Evolutionary conservation across 2,888 invertebrate species (phyloP), one percentile per base, ranked within the genome.

Genomic region (Papilio elwesi): DNA sequence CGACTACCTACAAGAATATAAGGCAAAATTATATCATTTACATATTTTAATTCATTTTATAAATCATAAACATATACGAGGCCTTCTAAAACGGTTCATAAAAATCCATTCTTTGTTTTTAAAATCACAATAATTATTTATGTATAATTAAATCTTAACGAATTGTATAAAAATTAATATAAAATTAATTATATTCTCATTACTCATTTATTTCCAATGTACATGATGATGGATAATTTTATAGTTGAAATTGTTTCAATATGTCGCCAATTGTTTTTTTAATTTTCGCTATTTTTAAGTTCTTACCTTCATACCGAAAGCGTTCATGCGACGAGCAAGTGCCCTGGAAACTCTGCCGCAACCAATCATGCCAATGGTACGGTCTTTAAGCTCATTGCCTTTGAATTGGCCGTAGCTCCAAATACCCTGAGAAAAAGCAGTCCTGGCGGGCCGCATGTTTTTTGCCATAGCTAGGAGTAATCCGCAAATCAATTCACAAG

Each of bases 251-350:
- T 9, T 43, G 9, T 13, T 51, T 13, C 0, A 55, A 6, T 55
- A 10, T 10, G 9, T 16, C 16, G 26, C 26, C n/a, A n/a, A n/a
- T n/a, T 9, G 10, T 16, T 16, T 26, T 26, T 26, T 26, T 26
- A 26, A 26, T 26, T 26, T 26, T 2, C 26, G 13, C 7, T n/a
- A 38, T 13, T 43, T 36, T 38, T n/a, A 3, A 7, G 36, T n/a
- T 43, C 43, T 43, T 59, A 59, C 59, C 59, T 59, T 38, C 59
- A 59, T 59, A 59, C n/a, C 38, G 43, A 59, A 59, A n/a, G 43
- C 59, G n/a, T 4, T 9, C 38, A 59, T 38, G 9, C 59, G 38
- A 10, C 10, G 9, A 43, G 43, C 59, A 7, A 59, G 43, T n/a
- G 4, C 43, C 59, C 43, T 59, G 36, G 43, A n/a, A 4, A 59